These are phyloP conservation scores for Lasiommata megera DNA, from an alignment of 2,888 invertebrate species.

Conservation along the genomic window DNA sequence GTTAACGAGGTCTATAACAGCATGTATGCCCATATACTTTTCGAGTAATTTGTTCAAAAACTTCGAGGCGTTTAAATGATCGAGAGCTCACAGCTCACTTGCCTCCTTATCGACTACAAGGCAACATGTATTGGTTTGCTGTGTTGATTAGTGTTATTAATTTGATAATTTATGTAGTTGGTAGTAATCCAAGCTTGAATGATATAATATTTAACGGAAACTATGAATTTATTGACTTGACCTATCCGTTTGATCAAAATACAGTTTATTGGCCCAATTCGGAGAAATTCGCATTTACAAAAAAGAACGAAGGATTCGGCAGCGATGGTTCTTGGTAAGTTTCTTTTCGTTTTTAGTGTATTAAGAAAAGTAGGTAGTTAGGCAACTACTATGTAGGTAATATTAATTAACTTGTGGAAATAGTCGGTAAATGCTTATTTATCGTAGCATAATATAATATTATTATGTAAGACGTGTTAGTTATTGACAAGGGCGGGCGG, in stretches of 20 bases:
- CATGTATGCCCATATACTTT: no score
- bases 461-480: no score
- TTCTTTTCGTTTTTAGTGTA: background rate
- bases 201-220: constrained; percentile 48
- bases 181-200: constrained; percentile 39
- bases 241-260: constrained; percentile 50
- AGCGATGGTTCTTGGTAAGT: constrained; percentile 49
- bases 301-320: constrained; percentile 38
- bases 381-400: no score
- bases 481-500: no score
- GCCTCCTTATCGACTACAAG: background rate
- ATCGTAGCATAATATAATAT: no score
- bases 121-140: background rate
- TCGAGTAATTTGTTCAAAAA: no score
- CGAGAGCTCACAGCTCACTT: background rate
- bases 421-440: no score
- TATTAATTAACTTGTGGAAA: no score
- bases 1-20: no score
- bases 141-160: background rate
- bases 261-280: constrained; percentile 53
- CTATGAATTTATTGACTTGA: constrained; percentile 58
- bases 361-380: no score
- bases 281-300: constrained; percentile 49
- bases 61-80: background rate
- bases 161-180: constrained; percentile 7